Evolutionary conservation across 2,113 vertebrate species (phyloP).

Genomic region (Oryzias melastigma): DNA sequence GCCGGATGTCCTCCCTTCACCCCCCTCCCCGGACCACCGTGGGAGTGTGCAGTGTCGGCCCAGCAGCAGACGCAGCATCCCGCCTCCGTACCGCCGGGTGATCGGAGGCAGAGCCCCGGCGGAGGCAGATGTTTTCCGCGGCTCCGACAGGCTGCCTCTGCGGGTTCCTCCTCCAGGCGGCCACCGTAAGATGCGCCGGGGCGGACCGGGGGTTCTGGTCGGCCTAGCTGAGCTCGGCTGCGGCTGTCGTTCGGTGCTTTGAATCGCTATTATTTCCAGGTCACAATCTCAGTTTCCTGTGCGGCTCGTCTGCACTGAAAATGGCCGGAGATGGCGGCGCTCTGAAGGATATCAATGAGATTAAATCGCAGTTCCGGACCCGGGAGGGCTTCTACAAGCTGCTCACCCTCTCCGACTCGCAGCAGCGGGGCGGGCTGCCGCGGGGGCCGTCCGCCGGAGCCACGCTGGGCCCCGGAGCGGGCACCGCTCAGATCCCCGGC

Average conservation of each 20-base stretch:
- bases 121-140: constrained; percentile 42
- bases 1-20: constrained; percentile 25
- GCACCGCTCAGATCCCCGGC: constrained; percentile 73
- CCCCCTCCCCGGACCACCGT: constrained; percentile 8
- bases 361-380: constrained; percentile 92
- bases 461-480: constrained; percentile 73
- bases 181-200: constrained; percentile 48
- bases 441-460: constrained; percentile 77
- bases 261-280: constrained; percentile 73
- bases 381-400: constrained; percentile 91
- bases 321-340: constrained; percentile 84
- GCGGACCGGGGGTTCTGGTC: constrained; percentile 37
- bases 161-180: constrained; percentile 17
- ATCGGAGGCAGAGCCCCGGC: constrained; percentile 35
- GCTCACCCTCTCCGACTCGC: constrained; percentile 84
- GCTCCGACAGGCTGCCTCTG: constrained; percentile 40
- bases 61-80: constrained; percentile 30
- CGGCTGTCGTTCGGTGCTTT: constrained; percentile 32
- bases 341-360: constrained; percentile 88
- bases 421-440: constrained; percentile 81
- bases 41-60: constrained; percentile 41
- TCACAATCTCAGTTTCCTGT: constrained; percentile 75
- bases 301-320: constrained; percentile 78
- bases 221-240: constrained; percentile 58
- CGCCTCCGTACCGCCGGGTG: constrained; percentile 42